Evolutionary conservation across 1,140 invertebrate species (phyloP).

Genomic region (Leptestheria dahalacensis): DNA sequence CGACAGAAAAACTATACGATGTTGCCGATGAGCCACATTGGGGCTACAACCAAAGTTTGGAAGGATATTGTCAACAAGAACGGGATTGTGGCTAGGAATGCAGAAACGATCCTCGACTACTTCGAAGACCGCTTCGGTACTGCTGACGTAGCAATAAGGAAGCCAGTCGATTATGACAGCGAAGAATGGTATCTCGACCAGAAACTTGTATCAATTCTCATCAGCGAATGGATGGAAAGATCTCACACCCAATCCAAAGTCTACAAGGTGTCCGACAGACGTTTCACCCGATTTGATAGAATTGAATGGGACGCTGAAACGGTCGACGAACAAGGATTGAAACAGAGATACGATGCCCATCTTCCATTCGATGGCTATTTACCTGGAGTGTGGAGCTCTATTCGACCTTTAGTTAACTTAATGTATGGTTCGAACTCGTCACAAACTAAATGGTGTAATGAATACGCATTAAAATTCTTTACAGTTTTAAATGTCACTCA

Average conservation of each 20-base stretch:
- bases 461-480: not conserved
- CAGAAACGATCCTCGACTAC: not conserved
- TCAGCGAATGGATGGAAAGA: not conserved
- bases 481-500: no score
- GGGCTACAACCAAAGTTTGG: not conserved
- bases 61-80: not conserved
- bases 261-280: not conserved
- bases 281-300: not conserved
- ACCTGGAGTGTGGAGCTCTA: not conserved
- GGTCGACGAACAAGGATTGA: not conserved
- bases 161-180: not conserved
- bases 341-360: not conserved
- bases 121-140: not conserved
- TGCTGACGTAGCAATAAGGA: not conserved
- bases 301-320: not conserved
- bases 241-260: not conserved
- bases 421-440: not conserved
- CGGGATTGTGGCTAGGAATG: not conserved
- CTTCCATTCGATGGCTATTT: not conserved
- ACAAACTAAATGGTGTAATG: not conserved
- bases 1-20: not conserved
- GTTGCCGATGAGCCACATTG: not conserved
- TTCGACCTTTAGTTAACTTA: not conserved
- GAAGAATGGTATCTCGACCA: not conserved
- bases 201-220: not conserved